Conservation (phyloP, 2,888 invertebrate species). For the Campoletis raptor region DNA sequence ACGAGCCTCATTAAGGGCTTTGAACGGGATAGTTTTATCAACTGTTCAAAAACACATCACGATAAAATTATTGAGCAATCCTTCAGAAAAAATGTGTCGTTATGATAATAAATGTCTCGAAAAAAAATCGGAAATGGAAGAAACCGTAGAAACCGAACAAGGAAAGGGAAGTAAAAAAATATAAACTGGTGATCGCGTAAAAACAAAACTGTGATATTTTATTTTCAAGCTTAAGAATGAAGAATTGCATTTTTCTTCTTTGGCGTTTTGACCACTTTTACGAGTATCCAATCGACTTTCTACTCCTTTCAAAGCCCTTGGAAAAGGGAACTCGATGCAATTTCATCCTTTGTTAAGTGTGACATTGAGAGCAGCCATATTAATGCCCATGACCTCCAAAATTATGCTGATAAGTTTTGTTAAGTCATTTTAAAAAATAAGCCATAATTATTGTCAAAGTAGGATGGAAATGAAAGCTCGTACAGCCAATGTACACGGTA, state of each 20-base stretch:
- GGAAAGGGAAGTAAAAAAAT: no score
- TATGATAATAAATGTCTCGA: no score
- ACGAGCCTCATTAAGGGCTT: no score
- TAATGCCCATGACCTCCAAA: slow-evolving; percentile 1
- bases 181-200: no score
- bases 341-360: background rate
- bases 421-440: slow-evolving; percentile 3
- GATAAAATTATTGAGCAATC: no score
- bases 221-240: no score
- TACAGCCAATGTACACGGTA: slow-evolving; percentile 91
- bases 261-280: background rate
- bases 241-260: background rate
- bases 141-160: no score
- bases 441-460: slow-evolving; percentile 69
- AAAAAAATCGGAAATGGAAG: no score
- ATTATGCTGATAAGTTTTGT: background rate
- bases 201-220: no score
- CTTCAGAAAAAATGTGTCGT: no score
- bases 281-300: background rate
- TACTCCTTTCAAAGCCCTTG: background rate
- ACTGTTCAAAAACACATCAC: no score
- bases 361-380: slow-evolving; percentile 69
- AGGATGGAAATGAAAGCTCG: slow-evolving; percentile 84
- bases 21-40: no score
- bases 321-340: background rate